Conservation (phyloP, 2,797 vertebrate genomes). For the Tiaroga cobitis region DNA sequence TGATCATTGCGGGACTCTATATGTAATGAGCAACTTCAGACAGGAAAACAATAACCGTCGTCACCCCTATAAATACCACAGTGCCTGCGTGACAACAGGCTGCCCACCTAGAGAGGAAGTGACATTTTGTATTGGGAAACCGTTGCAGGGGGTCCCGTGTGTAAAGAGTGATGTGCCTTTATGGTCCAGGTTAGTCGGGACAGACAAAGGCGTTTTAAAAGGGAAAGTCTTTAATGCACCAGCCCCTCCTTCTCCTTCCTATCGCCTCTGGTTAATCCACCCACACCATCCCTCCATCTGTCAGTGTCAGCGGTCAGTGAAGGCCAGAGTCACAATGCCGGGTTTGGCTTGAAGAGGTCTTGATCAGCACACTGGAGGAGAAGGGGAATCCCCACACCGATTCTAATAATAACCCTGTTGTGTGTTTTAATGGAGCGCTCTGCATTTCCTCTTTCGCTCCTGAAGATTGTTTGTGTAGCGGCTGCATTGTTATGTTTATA, state of each 20-base stretch:
- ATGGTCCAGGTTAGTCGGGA: slow-evolving; percentile 35
- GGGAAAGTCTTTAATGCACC: slow-evolving; percentile 50
- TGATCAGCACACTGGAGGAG: slow-evolving; percentile 64
- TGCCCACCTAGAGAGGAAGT: slow-evolving; percentile 36
- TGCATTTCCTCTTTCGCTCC: neutral
- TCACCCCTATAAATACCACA: slow-evolving; percentile 33
- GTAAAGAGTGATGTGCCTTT: slow-evolving; percentile 53
- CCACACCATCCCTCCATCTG: slow-evolving; percentile 65
- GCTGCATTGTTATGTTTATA: neutral
- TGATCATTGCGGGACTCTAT: neutral
- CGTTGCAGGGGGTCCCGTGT: slow-evolving; percentile 21
- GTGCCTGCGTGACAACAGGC: neutral
- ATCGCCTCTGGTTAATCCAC: slow-evolving; percentile 59
- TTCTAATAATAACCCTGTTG: slow-evolving; percentile 33
- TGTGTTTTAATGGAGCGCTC: neutral
- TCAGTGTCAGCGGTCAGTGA: slow-evolving; percentile 56
- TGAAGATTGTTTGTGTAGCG: slow-evolving; percentile 7
- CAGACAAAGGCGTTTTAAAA: slow-evolving; percentile 50
- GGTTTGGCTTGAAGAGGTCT: slow-evolving; percentile 51
- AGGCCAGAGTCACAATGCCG: slow-evolving; percentile 53
- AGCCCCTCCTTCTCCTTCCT: slow-evolving; percentile 38
- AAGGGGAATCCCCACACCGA: slow-evolving; percentile 36
- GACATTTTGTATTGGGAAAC: slow-evolving; percentile 45
- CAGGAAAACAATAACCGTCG: neutral
- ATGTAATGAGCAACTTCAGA: neutral